Evolutionary conservation across 2,113 vertebrate species (phyloP).

Genomic region (Heterochromis multidens): DNA sequence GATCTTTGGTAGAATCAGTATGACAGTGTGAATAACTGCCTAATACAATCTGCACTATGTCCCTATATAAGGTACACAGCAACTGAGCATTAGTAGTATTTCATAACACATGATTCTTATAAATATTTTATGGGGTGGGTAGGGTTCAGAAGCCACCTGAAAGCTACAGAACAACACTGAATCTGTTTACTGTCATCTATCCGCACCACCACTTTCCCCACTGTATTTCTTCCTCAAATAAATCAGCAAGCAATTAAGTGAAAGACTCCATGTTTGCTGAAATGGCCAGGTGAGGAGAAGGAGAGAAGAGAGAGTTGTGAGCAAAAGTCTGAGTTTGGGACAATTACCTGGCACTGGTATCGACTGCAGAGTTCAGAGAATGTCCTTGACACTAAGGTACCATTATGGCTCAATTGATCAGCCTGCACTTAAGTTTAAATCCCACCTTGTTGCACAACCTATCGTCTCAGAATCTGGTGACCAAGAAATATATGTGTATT

Average conservation of each 20-base stretch:
- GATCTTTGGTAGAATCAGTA: not conserved
- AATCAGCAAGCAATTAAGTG: slow-evolving; percentile 47
- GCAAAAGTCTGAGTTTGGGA: slow-evolving; percentile 49
- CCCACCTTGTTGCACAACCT: slow-evolving; percentile 64
- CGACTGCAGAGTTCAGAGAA: slow-evolving; percentile 63
- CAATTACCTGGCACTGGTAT: slow-evolving; percentile 61
- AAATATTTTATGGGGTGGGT: not conserved
- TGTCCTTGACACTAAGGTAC: slow-evolving; percentile 63
- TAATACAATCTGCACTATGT: not conserved
- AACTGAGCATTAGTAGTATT: not conserved
- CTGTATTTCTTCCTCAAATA: slow-evolving; percentile 27
- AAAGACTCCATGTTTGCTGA: slow-evolving; percentile 31
- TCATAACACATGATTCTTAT: not conserved
- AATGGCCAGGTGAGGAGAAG: slow-evolving; percentile 9
- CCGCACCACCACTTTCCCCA: not conserved
- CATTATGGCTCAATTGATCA: slow-evolving; percentile 75
- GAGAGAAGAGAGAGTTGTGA: slow-evolving; percentile 5
- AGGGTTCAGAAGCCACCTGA: not conserved
- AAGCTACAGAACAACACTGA: not conserved
- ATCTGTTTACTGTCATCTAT: not conserved
- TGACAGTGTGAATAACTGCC: not conserved
- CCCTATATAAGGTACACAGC: not conserved
- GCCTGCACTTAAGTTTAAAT: slow-evolving; percentile 74
- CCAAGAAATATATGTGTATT: slow-evolving; percentile 21
- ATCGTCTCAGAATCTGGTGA: slow-evolving; percentile 65